These are phyloP conservation scores for Dynastes maya DNA, from an alignment of 2,888 invertebrate genomes.

Conservation along the genomic window DNA sequence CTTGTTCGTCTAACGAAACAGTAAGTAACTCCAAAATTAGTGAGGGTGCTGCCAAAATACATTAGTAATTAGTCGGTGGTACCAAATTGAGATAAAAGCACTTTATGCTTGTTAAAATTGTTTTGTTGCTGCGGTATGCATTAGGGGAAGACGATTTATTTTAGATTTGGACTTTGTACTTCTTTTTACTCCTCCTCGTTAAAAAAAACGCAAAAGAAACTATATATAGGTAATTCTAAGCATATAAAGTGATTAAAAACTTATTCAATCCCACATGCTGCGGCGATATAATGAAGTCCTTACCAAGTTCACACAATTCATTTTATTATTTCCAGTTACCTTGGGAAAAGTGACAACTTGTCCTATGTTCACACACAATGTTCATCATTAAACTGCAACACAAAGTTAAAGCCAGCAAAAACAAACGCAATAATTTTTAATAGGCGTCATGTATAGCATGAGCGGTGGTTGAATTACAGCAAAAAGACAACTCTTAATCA, in stretches of 20 bases:
- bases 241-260: not conserved
- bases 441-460: constrained; percentile 2
- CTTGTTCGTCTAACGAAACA: not conserved
- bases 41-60: constrained; percentile 27
- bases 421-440: constrained; percentile 2
- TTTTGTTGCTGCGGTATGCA: constrained; percentile 10
- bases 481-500: constrained; percentile 17
- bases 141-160: not conserved
- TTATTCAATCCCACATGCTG: not conserved
- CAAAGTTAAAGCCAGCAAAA: not conserved
- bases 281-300: not conserved
- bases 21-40: not conserved
- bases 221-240: too few species aligned
- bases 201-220: too few species aligned
- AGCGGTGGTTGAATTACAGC: constrained; percentile 1
- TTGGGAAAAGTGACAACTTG: constrained; percentile 14
- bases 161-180: not conserved
- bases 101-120: constrained; percentile 41
- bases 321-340: not conserved
- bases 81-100: constrained; percentile 20
- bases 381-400: not conserved
- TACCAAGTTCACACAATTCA: not conserved
- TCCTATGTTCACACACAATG: not conserved
- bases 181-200: not conserved
- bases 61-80: constrained; percentile 44